Percentiles rank a stretch among this genome's conserved stretches.
Conservation (phyloP, 2,888 invertebrate species). For the Ophion ventricosus region DNA sequence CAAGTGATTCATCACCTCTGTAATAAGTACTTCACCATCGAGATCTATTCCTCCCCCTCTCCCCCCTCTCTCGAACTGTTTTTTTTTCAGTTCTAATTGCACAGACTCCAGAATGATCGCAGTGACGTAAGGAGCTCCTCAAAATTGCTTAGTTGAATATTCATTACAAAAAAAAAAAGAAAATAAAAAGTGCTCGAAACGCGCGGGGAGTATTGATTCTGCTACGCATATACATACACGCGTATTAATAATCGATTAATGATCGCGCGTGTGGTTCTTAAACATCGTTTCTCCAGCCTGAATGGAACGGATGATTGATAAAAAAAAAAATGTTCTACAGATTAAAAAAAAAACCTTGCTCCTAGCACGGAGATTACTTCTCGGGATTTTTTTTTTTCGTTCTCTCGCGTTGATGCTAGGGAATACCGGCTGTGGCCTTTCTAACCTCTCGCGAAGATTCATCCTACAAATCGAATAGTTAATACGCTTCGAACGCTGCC, state of each 20-base stretch:
- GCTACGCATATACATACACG: neutral
- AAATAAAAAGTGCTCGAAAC: neutral
- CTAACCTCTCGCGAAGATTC: conserved; percentile 58
- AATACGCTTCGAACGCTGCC: conserved; percentile 73
- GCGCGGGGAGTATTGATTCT: neutral
- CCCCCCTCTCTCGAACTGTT: neutral
- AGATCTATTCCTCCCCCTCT: neutral
- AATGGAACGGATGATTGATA: conserved; percentile 55
- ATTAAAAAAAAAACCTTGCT: conserved; percentile 38
- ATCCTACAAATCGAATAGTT: conserved; percentile 71
- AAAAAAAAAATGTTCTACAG: conserved; percentile 22
- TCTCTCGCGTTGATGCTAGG: conserved; percentile 26
- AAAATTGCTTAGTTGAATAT: conserved; percentile 44
- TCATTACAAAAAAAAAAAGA: conserved; percentile 30
- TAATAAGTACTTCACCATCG: conserved; percentile 14
- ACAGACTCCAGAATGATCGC: conserved; percentile 15
- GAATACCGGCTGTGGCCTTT: conserved; percentile 54
- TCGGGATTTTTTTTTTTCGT: conserved; percentile 15
- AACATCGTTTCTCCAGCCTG: conserved; percentile 48
- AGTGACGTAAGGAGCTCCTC: conserved; percentile 14
- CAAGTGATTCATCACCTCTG: conserved; percentile 20
- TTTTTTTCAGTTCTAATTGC: conserved; percentile 14
- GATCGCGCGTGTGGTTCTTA: conserved; percentile 52
- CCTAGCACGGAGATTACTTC: conserved; percentile 32
- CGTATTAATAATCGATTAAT: conserved; percentile 60